Base-by-base conservation (phyloP, 1,140 invertebrate genomes). In the Archivesica marissinica region DNA sequence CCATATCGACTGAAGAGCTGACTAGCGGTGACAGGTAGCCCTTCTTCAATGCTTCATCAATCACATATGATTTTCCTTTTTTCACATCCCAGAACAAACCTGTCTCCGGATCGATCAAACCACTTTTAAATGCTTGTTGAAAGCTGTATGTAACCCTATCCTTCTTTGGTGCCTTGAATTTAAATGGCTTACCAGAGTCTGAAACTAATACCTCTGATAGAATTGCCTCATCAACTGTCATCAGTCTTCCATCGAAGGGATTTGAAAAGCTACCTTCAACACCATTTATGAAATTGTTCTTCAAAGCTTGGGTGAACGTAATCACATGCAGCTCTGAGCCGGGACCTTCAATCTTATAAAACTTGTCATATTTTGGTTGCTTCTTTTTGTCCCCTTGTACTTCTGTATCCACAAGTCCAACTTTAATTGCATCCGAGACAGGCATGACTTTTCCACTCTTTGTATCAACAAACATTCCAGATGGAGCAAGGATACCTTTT, bases 221-320 rank as follows among this genome's bases (percentile, higher is more conserved):
- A 7, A 98, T 89, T 28, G 97, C 97, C 92, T 97, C 95, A 92
- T 95, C 95, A 28, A 97, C 94, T 13, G 96, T 95, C 89, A 97
- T 96, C 3, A 96, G 94, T 89, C 96, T 95, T 44, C 96, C 96
- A 33, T 96, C 96, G 76, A 95, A 95, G 15, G 96, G 96, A 94
- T 98, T 96, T 64, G 94, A 96, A 92, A 97, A 98, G 15, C 96
- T 96, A 89, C 97, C 96, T 28, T 95, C 95, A 87, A 95, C 95
- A 0, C 96, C 93, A 90, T 98, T 96, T 86, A 98, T 97, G 54
- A 97, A 95, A 85, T 97, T 97, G 90, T 95, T 95, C 75, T 95
- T 95, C 47, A 97, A 94, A 9, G 98, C 98, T 91, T 97, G 96
- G 89, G 97, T 96, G 72, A 98, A 96, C 88, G 97, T 96, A 87